Conservation (phyloP, 2,113 vertebrate species). For the Cathartes aura region DNA sequence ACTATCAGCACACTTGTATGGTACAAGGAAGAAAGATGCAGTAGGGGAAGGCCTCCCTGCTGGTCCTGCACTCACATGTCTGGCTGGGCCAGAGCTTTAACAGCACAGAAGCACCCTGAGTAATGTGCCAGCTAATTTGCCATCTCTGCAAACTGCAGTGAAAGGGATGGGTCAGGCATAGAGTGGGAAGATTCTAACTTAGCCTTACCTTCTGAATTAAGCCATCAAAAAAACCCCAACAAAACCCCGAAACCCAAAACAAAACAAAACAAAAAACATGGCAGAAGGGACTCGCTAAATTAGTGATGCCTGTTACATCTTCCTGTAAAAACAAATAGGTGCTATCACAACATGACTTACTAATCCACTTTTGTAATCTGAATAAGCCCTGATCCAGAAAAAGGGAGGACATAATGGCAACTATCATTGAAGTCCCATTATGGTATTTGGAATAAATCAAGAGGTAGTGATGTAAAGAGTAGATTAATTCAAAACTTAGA, state of each 20-base stretch:
- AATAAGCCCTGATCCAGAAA: not conserved
- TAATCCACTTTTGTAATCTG: not conserved
- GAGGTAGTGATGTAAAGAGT: not conserved
- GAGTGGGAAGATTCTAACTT: not conserved
- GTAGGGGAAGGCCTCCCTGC: not conserved
- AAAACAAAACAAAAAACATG: not conserved
- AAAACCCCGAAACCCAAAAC: not conserved
- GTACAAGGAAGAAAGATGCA: not conserved
- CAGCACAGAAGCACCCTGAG: not conserved
- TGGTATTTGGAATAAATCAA: not conserved
- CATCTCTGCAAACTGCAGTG: not conserved
- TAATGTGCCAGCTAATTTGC: not conserved
- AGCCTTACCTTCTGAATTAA: not conserved
- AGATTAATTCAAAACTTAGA: not conserved
- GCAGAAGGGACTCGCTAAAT: not conserved
- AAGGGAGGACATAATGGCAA: not conserved
- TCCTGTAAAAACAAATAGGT: not conserved
- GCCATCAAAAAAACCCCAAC: not conserved
- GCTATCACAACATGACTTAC: not conserved
- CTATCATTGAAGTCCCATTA: not conserved
- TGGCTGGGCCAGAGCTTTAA: not conserved
- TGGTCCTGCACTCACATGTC: not conserved
- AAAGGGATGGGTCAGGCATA: not conserved
- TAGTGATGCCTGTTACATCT: not conserved
- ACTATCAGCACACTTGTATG: not conserved